Conservation (phyloP, 2,888 invertebrate genomes). For the Unio delphinus region DNA sequence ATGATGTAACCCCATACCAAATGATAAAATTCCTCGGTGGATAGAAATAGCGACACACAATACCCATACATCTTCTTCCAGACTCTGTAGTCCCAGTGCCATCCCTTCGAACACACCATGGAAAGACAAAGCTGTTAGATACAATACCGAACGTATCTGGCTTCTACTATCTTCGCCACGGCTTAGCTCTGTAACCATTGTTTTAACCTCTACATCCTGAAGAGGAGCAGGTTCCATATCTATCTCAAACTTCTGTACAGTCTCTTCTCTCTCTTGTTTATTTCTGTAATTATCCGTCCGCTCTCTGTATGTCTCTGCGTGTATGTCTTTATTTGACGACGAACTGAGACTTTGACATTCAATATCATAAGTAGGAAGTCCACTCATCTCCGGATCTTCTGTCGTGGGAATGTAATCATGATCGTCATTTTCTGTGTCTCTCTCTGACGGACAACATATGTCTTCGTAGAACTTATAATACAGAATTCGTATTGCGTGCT, state of each 20-base stretch:
- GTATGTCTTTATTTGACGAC: constrained; percentile 17
- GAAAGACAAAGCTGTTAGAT: constrained; percentile 59
- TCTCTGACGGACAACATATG: constrained; percentile 15
- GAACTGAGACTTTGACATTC: constrained; percentile 38
- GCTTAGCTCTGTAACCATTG: constrained; percentile 58
- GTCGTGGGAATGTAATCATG: constrained; percentile 29
- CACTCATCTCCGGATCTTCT: constrained; percentile 24
- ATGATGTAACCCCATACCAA: constrained; percentile 58
- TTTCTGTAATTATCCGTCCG: constrained; percentile 7
- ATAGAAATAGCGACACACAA: constrained; percentile 59
- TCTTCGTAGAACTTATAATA: constrained; percentile 52
- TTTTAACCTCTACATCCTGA: constrained; percentile 54
- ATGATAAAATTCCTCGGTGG: constrained; percentile 60
- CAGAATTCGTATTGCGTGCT: constrained; percentile 55
- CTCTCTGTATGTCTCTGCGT: too few relatives aligned
- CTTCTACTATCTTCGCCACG: constrained; percentile 49
- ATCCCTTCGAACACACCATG: constrained; percentile 65
- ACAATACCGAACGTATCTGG: constrained; percentile 58
- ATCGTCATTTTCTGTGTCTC: constrained; percentile 27
- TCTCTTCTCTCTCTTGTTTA: constrained; percentile 17
- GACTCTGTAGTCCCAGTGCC: constrained; percentile 56
- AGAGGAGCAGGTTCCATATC: constrained; percentile 44
- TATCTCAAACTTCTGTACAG: constrained; percentile 19
- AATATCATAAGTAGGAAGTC: constrained; percentile 20
- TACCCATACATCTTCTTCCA: constrained; percentile 59